These are phyloP conservation scores for Luscinia luscinia DNA, from an alignment of 2,797 vertebrate species.

Conservation along the genomic window DNA sequence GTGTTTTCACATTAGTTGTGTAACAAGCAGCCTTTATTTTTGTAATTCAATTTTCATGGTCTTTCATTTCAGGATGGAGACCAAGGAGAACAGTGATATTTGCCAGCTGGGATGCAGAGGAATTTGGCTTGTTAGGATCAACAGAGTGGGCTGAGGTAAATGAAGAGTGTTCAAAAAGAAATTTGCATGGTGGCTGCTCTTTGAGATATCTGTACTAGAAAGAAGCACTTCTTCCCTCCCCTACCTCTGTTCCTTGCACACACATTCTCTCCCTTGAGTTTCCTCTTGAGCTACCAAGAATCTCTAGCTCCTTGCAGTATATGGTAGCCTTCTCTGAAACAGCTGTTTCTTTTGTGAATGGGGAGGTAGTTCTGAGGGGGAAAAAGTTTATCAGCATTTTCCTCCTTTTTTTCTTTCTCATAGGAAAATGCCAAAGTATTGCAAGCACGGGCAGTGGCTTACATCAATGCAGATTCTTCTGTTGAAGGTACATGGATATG, in stretches of 20 bases:
- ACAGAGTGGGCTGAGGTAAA: constrained; percentile 98
- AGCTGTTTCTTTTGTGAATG: not conserved
- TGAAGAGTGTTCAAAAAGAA: not conserved
- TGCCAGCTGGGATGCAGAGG: constrained; percentile 98
- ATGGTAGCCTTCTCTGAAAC: not conserved
- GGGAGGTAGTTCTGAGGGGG: not conserved
- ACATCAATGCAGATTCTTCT: constrained; percentile 95
- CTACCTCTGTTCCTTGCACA: not conserved
- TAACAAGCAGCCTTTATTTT: not conserved
- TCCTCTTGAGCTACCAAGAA: not conserved
- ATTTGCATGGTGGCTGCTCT: not conserved
- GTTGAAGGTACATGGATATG: constrained; percentile 84
- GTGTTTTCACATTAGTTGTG: not conserved
- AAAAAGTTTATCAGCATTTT: not conserved
- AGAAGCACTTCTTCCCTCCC: not conserved
- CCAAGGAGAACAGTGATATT: constrained; percentile 93
- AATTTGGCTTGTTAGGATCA: constrained; percentile 93
- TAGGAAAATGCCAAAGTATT: constrained; percentile 93
- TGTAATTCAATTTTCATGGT: not conserved
- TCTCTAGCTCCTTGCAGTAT: not conserved
- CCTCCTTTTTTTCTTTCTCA: not conserved
- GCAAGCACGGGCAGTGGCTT: constrained; percentile 91
- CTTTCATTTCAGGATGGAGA: constrained; percentile 86
- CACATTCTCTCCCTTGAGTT: not conserved
- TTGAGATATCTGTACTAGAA: not conserved